phyloP scores from a whole-genome alignment of 2,888 invertebrate genomes.

The Torymus tubicola region DNA sequence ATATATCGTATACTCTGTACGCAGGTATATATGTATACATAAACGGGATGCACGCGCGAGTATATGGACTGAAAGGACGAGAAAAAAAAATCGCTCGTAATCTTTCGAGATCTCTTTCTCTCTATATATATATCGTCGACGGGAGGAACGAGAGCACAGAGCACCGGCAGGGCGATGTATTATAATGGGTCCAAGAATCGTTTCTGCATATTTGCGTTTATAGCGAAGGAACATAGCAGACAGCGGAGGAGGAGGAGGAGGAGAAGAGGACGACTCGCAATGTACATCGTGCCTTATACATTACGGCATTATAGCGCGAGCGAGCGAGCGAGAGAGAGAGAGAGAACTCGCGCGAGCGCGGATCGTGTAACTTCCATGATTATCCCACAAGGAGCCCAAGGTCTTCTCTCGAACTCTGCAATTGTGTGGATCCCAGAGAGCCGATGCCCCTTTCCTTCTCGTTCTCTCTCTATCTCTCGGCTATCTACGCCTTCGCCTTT shows the following conservation, averaged over 20 bases:
- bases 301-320: constrained; percentile 70
- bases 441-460: constrained; percentile 31
- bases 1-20: background rate
- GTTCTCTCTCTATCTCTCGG: background rate
- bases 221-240: constrained; percentile 10
- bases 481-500: background rate
- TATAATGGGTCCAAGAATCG: constrained; percentile 47
- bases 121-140: background rate
- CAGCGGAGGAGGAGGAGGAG: no score
- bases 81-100: background rate
- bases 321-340: no score
- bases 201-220: constrained; percentile 49
- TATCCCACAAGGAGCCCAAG: constrained; percentile 76
- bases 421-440: constrained; percentile 61
- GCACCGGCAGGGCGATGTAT: background rate
- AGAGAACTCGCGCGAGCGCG: constrained; percentile 58
- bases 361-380: constrained; percentile 73
- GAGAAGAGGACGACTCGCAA: constrained; percentile 59
- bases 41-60: background rate
- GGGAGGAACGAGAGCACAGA: constrained; percentile 20
- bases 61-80: background rate
- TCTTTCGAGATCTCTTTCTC: constrained; percentile 24
- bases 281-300: constrained; percentile 70
- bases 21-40: background rate
- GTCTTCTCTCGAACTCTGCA: constrained; percentile 65